Evolutionary conservation across 2,113 vertebrate species (phyloP).

Genomic region (Prolemur simus): DNA sequence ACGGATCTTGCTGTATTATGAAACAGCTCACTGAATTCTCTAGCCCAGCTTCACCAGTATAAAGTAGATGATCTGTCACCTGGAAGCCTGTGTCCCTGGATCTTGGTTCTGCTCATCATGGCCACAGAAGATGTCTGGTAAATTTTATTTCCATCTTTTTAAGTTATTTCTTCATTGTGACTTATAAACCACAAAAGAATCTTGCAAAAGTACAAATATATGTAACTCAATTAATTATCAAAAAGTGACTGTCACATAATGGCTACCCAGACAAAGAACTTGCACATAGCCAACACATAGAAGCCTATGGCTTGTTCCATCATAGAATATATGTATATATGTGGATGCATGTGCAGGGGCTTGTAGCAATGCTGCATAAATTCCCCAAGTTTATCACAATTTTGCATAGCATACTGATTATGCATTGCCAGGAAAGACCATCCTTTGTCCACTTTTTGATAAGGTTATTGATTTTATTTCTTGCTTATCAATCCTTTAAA

Average conservation of each 20-base stretch:
- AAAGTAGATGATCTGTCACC: not conserved
- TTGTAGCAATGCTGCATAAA: not conserved
- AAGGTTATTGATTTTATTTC: too few relatives aligned
- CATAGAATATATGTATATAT: too few relatives aligned
- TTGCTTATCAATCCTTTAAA: not conserved
- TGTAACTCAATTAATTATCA: not conserved
- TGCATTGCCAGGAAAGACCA: not conserved
- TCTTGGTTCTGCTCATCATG: not conserved
- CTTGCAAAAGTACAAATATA: not conserved
- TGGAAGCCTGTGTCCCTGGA: not conserved
- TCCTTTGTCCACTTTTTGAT: too few relatives aligned
- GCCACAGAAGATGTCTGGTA: accelerated
- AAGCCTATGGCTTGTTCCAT: not conserved
- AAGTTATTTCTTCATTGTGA: not conserved
- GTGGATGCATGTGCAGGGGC: accelerated
- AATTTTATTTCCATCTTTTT: not conserved
- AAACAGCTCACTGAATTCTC: not conserved
- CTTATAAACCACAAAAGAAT: not conserved
- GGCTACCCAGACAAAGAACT: not conserved
- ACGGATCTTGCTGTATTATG: not conserved
- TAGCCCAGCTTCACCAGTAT: not conserved
- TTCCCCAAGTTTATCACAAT: not conserved
- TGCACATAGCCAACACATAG: not conserved
- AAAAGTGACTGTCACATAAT: not conserved
- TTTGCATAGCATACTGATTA: not conserved